Percentiles rank a stretch among this genome's conserved stretches.
Conservation (phyloP, 2,888 invertebrate species). For the Tiliacea aurago region DNA sequence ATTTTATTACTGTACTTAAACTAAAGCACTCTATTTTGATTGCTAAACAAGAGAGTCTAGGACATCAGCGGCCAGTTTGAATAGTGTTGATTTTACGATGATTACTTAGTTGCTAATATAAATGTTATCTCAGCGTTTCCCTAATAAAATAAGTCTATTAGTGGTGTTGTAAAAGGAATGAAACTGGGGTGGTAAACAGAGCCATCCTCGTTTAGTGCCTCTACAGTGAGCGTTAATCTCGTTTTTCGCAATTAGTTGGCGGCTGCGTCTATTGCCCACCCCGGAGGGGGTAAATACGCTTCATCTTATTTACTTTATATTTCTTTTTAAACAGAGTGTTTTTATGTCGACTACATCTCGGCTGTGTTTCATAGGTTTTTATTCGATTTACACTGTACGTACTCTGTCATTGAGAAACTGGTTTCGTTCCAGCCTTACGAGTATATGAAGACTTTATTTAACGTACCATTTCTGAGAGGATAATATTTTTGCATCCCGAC, state of each 20-base stretch:
- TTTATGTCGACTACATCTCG: conserved; percentile 72
- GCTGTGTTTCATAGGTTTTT: conserved; percentile 71
- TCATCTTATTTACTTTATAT: conserved; percentile 76
- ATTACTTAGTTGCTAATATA: conserved; percentile 82
- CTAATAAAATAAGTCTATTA: conserved; percentile 86
- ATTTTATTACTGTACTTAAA: conserved; percentile 26
- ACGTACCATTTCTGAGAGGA: conserved; percentile 8
- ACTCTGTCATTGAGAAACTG: conserved; percentile 66
- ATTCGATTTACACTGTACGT: conserved; percentile 63
- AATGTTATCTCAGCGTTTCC: conserved; percentile 80
- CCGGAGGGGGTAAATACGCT: conserved; percentile 79
- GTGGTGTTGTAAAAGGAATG: conserved; percentile 84
- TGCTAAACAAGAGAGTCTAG: conserved; percentile 29
- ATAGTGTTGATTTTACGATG: conserved; percentile 80
- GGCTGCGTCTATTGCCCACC: conserved; percentile 82
- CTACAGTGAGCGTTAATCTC: conserved; percentile 87
- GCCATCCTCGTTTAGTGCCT: conserved; percentile 84
- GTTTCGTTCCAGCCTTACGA: conserved; percentile 53
- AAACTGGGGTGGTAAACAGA: conserved; percentile 82
- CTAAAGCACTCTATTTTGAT: conserved; percentile 46
- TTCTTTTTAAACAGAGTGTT: conserved; percentile 76
- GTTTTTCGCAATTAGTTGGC: conserved; percentile 88
- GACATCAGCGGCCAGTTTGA: conserved; percentile 63
- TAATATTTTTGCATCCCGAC: conserved; percentile 25
- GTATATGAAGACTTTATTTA: conserved; percentile 31